phyloP scores from a whole-genome alignment of 92 coral and sea anemone species.

The Micromussa lordhowensis region DNA sequence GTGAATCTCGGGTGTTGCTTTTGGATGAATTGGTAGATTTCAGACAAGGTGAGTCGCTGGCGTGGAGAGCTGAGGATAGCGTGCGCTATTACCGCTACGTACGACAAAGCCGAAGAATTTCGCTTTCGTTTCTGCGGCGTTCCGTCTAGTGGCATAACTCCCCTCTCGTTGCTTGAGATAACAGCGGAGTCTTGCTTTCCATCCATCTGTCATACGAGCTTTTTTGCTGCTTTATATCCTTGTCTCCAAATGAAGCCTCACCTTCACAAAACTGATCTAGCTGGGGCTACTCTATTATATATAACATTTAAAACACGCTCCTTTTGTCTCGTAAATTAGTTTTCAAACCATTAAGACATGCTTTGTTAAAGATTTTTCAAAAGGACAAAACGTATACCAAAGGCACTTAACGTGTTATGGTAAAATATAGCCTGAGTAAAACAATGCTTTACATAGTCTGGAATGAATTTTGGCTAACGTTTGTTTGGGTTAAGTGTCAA shows the following conservation, averaged over 20 bases:
- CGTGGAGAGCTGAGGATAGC: slow-evolving; percentile 20
- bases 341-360: slow-evolving; percentile 9
- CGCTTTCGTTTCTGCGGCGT: not conserved
- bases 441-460: not conserved
- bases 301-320: not conserved
- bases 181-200: not conserved
- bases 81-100: slow-evolving; percentile 13
- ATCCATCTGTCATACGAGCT: slow-evolving; percentile 11
- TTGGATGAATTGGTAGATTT: slow-evolving; percentile 30
- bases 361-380: slow-evolving; percentile 11
- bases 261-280: not conserved
- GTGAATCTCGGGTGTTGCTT: slow-evolving; percentile 20
- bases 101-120: not conserved
- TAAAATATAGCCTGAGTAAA: not conserved
- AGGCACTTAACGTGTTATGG: slow-evolving; percentile 9
- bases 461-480: not conserved
- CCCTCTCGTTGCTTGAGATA: not conserved
- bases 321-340: slow-evolving; percentile 40
- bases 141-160: not conserved
- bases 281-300: not conserved
- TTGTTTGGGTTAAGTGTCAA: slow-evolving; percentile 22
- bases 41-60: slow-evolving; percentile 17
- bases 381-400: slow-evolving; percentile 13
- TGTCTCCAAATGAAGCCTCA: not conserved
- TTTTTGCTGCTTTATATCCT: not conserved